Conservation (phyloP, 1,140 invertebrate genomes). For the Drosophila pectinifera region DNA sequence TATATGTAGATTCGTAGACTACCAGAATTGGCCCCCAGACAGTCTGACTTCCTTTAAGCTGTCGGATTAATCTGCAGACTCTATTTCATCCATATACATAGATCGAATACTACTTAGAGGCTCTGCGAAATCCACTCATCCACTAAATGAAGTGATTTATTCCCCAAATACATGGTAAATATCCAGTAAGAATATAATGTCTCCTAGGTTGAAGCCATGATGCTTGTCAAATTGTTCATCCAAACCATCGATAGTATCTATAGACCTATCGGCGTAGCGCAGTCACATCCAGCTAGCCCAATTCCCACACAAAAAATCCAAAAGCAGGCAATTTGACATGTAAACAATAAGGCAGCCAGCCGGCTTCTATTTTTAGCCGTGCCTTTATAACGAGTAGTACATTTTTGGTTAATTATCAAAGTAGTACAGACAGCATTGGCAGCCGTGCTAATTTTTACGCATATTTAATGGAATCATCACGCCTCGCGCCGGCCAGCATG, state of each 20-base stretch:
- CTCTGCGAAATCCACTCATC: not conserved
- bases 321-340: conserved; percentile 7
- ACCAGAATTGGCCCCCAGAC: not conserved
- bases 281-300: not conserved
- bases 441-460: conserved; percentile 50
- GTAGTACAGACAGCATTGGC: conserved; percentile 28
- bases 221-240: too few species aligned
- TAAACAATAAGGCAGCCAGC: conserved; percentile 30
- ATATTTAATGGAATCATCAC: conserved; percentile 48
- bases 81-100: too few species aligned
- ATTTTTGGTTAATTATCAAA: conserved; percentile 53
- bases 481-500: conserved; percentile 36
- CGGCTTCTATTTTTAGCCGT: conserved; percentile 40
- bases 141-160: not conserved
- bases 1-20: not conserved
- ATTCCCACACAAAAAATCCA: conserved; percentile 10
- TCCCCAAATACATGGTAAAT: not conserved
- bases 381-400: conserved; percentile 31
- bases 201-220: too few species aligned
- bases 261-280: not conserved
- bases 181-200: too few species aligned
- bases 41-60: too few species aligned
- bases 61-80: too few species aligned
- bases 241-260: not conserved
- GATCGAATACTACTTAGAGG: not conserved